Conservation (phyloP, 2,888 invertebrate genomes). For the Cephus pulcher region DNA sequence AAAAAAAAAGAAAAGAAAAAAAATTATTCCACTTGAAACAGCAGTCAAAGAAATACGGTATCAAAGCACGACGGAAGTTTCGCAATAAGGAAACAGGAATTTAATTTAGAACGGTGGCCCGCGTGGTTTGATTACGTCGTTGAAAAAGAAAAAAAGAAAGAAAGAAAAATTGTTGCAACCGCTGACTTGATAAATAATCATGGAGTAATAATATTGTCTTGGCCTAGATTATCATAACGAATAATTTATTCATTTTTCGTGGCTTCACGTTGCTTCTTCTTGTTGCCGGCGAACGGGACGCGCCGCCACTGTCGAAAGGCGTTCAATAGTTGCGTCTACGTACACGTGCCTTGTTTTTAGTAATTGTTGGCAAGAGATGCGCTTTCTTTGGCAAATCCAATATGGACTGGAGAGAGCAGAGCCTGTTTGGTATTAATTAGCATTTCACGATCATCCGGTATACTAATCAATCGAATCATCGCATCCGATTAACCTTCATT, state of each 20-base stretch:
- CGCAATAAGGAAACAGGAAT: neutral
- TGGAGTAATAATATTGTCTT: no score
- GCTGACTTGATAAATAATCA: no score
- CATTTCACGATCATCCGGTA: constrained; percentile 13
- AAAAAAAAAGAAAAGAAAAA: constrained; percentile 3
- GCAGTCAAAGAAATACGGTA: no score
- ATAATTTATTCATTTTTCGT: constrained; percentile 27
- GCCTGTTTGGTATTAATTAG: constrained; percentile 38
- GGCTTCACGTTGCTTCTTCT: constrained; percentile 12
- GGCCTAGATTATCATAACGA: neutral
- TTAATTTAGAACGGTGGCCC: neutral
- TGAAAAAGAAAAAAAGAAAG: neutral
- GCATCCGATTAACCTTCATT: constrained; percentile 20
- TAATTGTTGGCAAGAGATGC: neutral
- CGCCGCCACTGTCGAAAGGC: constrained; percentile 25
- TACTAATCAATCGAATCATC: constrained; percentile 34
- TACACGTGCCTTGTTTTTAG: constrained; percentile 19
- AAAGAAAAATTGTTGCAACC: neutral
- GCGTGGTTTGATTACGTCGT: neutral
- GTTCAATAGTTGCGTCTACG: constrained; percentile 23
- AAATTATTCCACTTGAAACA: no score
- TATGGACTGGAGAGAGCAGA: constrained; percentile 62
- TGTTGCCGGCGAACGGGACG: constrained; percentile 35
- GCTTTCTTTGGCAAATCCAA: constrained; percentile 28
- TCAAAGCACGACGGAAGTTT: neutral